Evolutionary conservation across 2,113 vertebrate genomes (phyloP).

Genomic region (Siniperca knerii): DNA sequence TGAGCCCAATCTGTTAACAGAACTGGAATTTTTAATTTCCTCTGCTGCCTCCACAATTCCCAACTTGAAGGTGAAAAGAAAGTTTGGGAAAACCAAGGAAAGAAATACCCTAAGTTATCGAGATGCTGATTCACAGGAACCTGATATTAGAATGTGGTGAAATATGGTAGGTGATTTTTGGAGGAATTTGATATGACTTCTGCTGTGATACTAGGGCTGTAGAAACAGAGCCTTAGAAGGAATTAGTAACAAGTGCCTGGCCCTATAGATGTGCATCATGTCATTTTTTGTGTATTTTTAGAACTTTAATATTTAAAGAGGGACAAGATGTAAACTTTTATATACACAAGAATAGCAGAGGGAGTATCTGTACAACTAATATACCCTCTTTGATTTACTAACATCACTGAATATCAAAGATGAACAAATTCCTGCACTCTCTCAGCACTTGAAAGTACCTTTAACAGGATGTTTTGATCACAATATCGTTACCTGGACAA

Average conservation of each 20-base stretch:
- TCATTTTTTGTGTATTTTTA: not conserved
- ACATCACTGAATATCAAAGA: not conserved
- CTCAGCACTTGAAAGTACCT: not conserved
- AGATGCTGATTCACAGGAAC: no score
- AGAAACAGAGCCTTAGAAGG: not conserved
- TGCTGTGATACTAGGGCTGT: not conserved
- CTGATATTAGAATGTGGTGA: not conserved
- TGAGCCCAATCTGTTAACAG: not conserved
- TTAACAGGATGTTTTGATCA: not conserved
- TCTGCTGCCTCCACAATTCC: not conserved
- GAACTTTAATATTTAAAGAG: not conserved
- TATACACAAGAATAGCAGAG: not conserved
- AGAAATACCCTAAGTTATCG: not conserved
- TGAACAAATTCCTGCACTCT: not conserved
- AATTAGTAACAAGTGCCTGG: not conserved
- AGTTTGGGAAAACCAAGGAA: not conserved
- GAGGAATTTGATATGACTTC: not conserved
- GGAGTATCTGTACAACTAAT: not conserved
- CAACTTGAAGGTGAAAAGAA: not conserved
- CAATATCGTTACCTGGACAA: not conserved
- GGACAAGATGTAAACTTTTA: not conserved
- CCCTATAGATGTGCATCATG: no score
- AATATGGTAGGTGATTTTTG: not conserved
- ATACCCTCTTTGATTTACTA: no score
- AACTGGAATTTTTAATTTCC: not conserved